These are phyloP conservation scores for Trichogramma dendrolimi DNA, from an alignment of 2,888 invertebrate genomes.

Conservation along the genomic window DNA sequence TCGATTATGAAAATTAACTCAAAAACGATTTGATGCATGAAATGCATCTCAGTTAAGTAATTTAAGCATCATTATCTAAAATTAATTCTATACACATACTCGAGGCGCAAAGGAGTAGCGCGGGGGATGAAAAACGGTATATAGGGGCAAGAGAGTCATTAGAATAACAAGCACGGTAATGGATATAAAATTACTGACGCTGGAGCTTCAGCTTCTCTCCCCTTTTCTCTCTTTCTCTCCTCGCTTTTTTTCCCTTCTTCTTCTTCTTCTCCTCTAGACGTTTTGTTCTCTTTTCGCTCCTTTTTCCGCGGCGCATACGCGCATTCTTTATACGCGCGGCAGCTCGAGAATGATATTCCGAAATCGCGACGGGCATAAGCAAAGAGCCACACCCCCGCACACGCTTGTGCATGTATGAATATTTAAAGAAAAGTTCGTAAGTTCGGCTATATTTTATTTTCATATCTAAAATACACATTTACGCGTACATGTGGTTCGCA, in stretches of 20 bases:
- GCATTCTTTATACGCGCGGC: background rate
- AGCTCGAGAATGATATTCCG: too few species aligned
- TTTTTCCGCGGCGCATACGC: background rate
- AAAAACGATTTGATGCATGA: too few species aligned
- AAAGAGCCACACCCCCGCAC: too few species aligned
- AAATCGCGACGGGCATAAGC: too few species aligned
- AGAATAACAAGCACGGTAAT: constrained; percentile 25
- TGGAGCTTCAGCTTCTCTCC: constrained; percentile 9
- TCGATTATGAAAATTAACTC: too few species aligned
- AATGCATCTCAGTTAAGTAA: constrained; percentile 5
- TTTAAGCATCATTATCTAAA: constrained; percentile 17
- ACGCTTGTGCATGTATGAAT: background rate
- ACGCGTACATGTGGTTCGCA: too few species aligned
- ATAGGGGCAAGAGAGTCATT: background rate
- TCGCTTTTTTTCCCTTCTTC: background rate
- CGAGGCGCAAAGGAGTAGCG: background rate
- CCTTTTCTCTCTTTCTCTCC: constrained; percentile 8
- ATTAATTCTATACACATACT: constrained; percentile 8
- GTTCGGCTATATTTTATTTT: too few species aligned
- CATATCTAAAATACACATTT: too few species aligned
- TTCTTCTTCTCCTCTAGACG: too few species aligned
- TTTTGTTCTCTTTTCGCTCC: too few species aligned
- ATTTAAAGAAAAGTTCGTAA: too few species aligned
- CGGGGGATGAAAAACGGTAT: constrained; percentile 10
- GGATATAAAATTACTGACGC: constrained; percentile 21